Evolutionary conservation across 2,113 vertebrate genomes (phyloP).

Genomic region (Melanostigma gelatinosum): DNA sequence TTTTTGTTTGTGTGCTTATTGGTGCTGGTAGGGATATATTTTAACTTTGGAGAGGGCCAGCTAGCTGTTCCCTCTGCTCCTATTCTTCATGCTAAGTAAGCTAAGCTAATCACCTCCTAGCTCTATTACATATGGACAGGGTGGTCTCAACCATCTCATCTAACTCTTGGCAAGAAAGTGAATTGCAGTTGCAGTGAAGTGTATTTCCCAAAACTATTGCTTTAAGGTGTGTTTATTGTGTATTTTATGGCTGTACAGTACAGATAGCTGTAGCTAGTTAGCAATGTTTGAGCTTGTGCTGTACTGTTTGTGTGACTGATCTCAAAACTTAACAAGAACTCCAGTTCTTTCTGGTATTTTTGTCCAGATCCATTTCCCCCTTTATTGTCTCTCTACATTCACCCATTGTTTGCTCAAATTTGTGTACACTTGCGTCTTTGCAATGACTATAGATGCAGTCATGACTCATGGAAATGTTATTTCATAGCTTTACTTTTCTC

Average conservation of each 20-base stretch:
- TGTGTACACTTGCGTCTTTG: background rate
- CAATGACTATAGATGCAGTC: background rate
- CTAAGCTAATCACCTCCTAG: background rate
- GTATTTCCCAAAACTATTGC: background rate
- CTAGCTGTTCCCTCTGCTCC: background rate
- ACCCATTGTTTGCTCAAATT: background rate
- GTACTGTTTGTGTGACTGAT: background rate
- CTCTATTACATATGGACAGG: background rate
- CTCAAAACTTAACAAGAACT: background rate
- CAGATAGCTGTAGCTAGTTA: background rate
- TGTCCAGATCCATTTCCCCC: background rate
- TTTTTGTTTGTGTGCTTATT: background rate
- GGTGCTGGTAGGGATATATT: too few relatives aligned
- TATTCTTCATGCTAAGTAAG: background rate
- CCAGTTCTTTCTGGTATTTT: background rate
- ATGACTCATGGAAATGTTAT: background rate
- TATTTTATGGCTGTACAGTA: background rate
- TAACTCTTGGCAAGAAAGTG: background rate
- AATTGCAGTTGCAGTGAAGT: background rate
- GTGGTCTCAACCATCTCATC: background rate
- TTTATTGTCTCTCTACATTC: background rate
- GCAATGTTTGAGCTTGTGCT: background rate
- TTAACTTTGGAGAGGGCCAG: background rate
- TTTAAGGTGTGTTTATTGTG: background rate
- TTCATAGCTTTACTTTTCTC: background rate